phyloP scores from a whole-genome alignment of 2,797 vertebrate species.

The Nothura maculosa region DNA sequence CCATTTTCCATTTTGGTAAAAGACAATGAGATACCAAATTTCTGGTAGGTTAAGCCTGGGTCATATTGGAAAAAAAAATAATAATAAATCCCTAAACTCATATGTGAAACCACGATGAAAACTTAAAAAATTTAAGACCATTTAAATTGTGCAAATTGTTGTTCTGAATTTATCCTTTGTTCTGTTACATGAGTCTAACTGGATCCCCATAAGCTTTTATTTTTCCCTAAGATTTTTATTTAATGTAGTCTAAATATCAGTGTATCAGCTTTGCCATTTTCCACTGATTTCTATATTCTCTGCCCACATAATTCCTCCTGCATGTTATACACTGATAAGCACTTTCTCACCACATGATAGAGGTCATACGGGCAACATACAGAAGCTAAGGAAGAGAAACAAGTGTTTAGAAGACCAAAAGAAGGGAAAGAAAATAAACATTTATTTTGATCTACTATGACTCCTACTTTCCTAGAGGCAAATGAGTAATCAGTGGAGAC shows the following conservation, averaged over 20 bases:
- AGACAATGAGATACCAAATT: background rate
- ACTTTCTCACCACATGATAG: background rate
- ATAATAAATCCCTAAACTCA: background rate
- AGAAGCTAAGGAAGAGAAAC: background rate
- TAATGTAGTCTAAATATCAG: background rate
- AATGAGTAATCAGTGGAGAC: background rate
- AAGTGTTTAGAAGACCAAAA: background rate
- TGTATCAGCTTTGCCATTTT: background rate
- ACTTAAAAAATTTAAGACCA: background rate
- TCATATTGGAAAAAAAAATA: background rate
- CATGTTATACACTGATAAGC: slow-evolving; percentile 42
- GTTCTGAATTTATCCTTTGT: background rate
- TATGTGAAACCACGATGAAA: no score
- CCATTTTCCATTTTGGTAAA: background rate
- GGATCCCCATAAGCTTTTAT: accelerated
- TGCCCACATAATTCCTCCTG: background rate
- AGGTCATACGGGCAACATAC: background rate
- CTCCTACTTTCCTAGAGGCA: background rate
- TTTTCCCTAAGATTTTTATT: background rate
- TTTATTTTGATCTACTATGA: background rate
- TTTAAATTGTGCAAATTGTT: background rate
- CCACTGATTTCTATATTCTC: background rate
- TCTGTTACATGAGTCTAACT: background rate
- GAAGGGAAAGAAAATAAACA: background rate
- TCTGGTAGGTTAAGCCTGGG: background rate